Evolutionary conservation across 2,113 vertebrate genomes (phyloP), one percentile per base, ranked within the genome.

Genomic region (Brachyhypopomus gauderio): DNA sequence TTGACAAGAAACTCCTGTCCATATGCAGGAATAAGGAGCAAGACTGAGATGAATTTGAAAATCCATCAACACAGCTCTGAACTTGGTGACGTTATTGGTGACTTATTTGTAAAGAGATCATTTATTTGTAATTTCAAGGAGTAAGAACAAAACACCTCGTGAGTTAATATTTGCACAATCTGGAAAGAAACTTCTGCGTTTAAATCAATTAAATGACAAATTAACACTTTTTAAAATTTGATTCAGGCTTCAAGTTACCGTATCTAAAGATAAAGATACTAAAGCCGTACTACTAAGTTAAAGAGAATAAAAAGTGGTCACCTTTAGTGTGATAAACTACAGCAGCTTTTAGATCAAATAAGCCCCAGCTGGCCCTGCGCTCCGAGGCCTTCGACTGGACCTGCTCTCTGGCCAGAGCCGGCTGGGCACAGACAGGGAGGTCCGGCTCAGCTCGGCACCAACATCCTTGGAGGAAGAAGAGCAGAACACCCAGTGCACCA

Each of bases 321-420:
- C 95, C 95, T 96, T 95, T 95, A 95, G 94, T 94, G 94, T 96
- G 95, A 95, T 96, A 96, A 88, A 95, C 88, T 93, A 96, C 93
- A 94, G 95, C 95, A 93, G 95, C 94, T 93, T 93, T 95, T 90
- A 95, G 93, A 93, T 96, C 95, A 92, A 96, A 96, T 90, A 93
- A 93, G 90, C 94, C 93, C 93, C 94, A 95, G 92, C 94, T 95
- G 91, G 94, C 93, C 90, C 92, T 95, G 87, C 94, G 92, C 92
- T 95, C 94, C 90, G 94, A 93, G 93, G 93, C 93, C 94, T 94
- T 94, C 91, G 93, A 92, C 89, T 93, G 93, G 92, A 91, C 92
- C 91, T 95, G 94, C 90, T 95, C 95, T 94, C 94, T 95, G 94
- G 94, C 88, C 87, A 91, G 92, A 91, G 91, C 90, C 93, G 94